Base-by-base conservation (phyloP, 2,113 vertebrate species). In the Manacus vitellinus region DNA sequence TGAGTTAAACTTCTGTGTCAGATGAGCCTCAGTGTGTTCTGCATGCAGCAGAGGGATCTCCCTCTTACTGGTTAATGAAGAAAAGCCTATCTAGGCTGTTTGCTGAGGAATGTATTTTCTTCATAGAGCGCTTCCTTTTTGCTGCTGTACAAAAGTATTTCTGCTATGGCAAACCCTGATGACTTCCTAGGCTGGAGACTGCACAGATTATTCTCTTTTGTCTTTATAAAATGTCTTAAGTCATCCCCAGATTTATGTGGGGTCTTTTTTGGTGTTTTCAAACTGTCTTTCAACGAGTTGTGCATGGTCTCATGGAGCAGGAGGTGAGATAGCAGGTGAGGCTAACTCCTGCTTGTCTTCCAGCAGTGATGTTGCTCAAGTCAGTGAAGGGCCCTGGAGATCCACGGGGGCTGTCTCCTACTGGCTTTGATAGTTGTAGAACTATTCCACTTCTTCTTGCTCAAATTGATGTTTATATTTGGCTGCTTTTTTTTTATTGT, bases 1-100 rank as follows among this genome's bases (percentile, higher is more conserved):
- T 72, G 65, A 86, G 73, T 92, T 91, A 92, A 96, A 94, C 68
- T 94, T 86, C 37, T 46, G 2, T 96, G 92, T 95, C 90, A 94
- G 14, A 46, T 75, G 88, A 94, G 28, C 55, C 65, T 83, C 22
- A 8, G 39, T 92, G 85, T 92, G 72, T 95, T 93, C 95, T 88
- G 92, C 47, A 17, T 37, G 47, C 47, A 77, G 27, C 52, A 81
- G 73, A 77, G 78, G 70, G 33, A 63, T 78, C 30, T 88, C 37
- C 24, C 37, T 91, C 46, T 52, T 78, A 47, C 27, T 89, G 56
- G 24, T 66, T 92, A 68, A 66, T 72, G 85, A 86, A 68, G 79
- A 78, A 80, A 61, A 88, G 20, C 56, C 41, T 59, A 4, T 63
- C 27, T 47, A 10, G 72, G 33, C n/a, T 74, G 67, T 92, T 92